Base-by-base conservation (phyloP, 2,797 vertebrate species). In the Apogon talboti region DNA sequence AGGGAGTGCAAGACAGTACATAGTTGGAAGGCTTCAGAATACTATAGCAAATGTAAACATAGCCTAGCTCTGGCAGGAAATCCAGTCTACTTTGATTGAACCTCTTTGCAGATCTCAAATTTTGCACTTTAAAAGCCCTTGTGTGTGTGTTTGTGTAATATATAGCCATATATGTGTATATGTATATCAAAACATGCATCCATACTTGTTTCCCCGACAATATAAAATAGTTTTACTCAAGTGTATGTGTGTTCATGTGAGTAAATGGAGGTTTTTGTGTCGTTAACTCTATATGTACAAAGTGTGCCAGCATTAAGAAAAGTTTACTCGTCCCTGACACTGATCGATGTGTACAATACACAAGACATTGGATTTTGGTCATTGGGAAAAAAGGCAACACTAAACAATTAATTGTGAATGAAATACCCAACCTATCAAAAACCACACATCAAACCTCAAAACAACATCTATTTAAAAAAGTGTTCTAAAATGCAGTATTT, bases 41-140 rank as follows among this genome's bases (percentile, higher is more conserved):
- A 92, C 91, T 90, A 90, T 86, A 84, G 88, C 91, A 86, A 91
- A 92, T 93, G 91, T 93, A 93, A 93, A 93, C 92, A 91, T 89
- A 83, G 89, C 88, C 87, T 89, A 91, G 82, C 85, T 87, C 85
- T 86, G 89, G 85, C 89, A 91, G 86, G 84, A 91, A 82, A 85
- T 89, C 87, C 86, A 88, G 90, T 88, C 86, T 82, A 83, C 78
- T 82, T 52, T 80, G 77, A 90, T 79, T 89, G 51, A 89, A 88
- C 79, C 82, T 85, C 84, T 90, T 78, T 78, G 80, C 80, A 85
- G 84, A 83, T 89, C 71, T 88, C 71, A 87, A 83, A 82, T 74
- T 69, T 90, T 89, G 78, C 79, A 91, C 75, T 88, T 92, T 86
- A 85, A 92, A 92, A 93, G 91, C 92, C 91, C 92, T 92, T 93